Percentiles rank a stretch among this genome's conserved stretches.
These are phyloP conservation scores for Hedya salicella DNA, from an alignment of 2,888 invertebrate genomes.

Conservation along the genomic window DNA sequence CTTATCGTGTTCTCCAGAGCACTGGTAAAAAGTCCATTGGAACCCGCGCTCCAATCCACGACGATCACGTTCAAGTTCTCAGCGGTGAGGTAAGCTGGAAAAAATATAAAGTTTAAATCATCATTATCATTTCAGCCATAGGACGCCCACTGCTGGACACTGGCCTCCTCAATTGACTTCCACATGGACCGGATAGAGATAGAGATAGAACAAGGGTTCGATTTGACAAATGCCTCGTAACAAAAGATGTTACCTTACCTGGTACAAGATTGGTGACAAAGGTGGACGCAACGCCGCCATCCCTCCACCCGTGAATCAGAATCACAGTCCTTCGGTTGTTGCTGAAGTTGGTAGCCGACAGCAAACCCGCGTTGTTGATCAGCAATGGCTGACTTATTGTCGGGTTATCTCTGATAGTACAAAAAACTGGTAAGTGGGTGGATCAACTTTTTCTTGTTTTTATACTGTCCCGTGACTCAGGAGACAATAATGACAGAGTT, in stretches of 20 bases:
- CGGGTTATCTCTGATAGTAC: slow-evolving; percentile 60
- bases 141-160: too few relatives aligned
- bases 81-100: slow-evolving; percentile 62
- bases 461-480: too few relatives aligned
- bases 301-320: slow-evolving; percentile 64
- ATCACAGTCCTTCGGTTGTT: slow-evolving; percentile 60
- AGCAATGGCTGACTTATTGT: slow-evolving; percentile 62
- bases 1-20: slow-evolving; percentile 59
- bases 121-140: too few relatives aligned
- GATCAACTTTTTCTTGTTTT: too few relatives aligned
- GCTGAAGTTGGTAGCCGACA: slow-evolving; percentile 57
- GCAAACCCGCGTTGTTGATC: slow-evolving; percentile 53
- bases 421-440: not conserved
- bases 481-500: too few relatives aligned
- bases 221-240: too few relatives aligned
- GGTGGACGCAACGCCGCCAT: slow-evolving; percentile 54
- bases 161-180: too few relatives aligned
- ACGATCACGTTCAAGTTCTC: slow-evolving; percentile 71
- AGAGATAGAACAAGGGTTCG: too few relatives aligned
- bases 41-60: slow-evolving; percentile 70
- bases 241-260: too few relatives aligned
- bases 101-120: slow-evolving; percentile 5
- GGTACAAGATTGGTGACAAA: slow-evolving; percentile 61
- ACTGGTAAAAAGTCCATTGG: slow-evolving; percentile 56
- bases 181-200: too few relatives aligned